Conservation (phyloP, 2,113 vertebrate genomes). For the Dicentrarchus labrax region DNA sequence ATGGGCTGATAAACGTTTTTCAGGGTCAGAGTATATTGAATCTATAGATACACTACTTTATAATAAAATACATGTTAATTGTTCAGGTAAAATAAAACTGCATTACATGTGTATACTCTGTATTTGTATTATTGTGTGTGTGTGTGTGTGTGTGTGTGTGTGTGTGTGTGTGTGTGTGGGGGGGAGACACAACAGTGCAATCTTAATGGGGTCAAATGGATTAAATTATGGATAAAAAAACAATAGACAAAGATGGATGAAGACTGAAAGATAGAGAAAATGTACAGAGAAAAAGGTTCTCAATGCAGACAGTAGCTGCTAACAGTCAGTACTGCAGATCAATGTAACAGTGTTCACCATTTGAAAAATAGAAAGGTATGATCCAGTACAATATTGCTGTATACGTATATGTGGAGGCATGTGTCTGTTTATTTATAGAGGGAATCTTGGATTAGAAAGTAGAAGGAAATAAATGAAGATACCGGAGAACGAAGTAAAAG, state of each 20-base stretch:
- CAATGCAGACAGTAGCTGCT: conserved; percentile 13
- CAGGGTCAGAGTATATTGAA: not conserved
- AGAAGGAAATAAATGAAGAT: conserved; percentile 25
- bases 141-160: no score
- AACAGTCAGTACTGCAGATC: conserved; percentile 23
- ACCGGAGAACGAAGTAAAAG: conserved; percentile 23
- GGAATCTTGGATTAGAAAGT: conserved; percentile 32
- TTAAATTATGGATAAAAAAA: no score
- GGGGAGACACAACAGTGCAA: conserved; percentile 6
- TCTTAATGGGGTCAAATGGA: conserved; percentile 51
- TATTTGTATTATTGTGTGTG: no score
- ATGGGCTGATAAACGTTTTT: not conserved
- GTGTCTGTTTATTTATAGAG: conserved; percentile 45
- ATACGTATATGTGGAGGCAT: conserved; percentile 7
- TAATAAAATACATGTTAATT: no score
- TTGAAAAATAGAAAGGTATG: conserved; percentile 26
- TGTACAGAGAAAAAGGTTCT: not conserved
- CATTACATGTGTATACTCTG: no score
- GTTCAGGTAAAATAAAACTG: not conserved
- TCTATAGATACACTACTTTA: not conserved
- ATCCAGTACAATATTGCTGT: not conserved
- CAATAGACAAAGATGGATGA: conserved; percentile 28
- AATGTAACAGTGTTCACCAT: not conserved
- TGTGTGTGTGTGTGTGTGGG: no score
- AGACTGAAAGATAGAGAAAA: not conserved